A percentile compares a stretch with the other conserved stretches of the same genome.
These are phyloP conservation scores for Periparus ater DNA, from an alignment of 2,797 vertebrate species.

Conservation along the genomic window DNA sequence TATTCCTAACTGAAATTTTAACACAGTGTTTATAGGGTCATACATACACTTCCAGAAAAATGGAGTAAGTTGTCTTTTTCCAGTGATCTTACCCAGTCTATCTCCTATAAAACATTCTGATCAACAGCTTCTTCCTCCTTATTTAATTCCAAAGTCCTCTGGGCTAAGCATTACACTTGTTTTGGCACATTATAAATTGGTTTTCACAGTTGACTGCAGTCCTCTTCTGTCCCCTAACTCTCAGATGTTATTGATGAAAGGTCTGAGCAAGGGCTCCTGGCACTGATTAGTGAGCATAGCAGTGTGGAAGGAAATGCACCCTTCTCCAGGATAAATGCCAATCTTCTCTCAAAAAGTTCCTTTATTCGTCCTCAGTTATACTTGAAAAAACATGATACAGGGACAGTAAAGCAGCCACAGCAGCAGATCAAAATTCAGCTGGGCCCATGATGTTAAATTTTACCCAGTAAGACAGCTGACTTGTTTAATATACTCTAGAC, in stretches of 20 bases:
- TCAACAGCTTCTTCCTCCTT: slow-evolving; percentile 38
- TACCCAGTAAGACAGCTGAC: neutral
- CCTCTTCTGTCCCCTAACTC: slow-evolving; percentile 24
- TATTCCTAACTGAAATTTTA: neutral
- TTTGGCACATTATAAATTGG: slow-evolving; percentile 63
- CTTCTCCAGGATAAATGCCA: neutral
- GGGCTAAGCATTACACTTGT: slow-evolving; percentile 15
- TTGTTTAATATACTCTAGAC: neutral
- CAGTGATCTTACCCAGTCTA: neutral
- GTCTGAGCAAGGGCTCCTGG: slow-evolving; percentile 20
- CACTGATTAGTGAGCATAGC: neutral
- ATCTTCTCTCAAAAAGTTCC: neutral
- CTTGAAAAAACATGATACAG: neutral
- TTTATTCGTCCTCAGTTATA: slow-evolving; percentile 2
- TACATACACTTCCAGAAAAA: neutral
- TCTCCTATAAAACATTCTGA: slow-evolving; percentile 10
- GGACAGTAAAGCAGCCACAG: neutral
- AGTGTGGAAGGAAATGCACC: neutral
- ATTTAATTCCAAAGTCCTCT: slow-evolving; percentile 46
- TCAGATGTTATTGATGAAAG: slow-evolving; percentile 20
- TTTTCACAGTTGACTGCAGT: slow-evolving; percentile 38
- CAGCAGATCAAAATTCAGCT: neutral
- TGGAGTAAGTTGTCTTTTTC: neutral
- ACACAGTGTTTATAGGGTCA: neutral
- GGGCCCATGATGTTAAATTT: neutral